Conservation (phyloP, 2,113 vertebrate genomes). For the Scomber scombrus region DNA sequence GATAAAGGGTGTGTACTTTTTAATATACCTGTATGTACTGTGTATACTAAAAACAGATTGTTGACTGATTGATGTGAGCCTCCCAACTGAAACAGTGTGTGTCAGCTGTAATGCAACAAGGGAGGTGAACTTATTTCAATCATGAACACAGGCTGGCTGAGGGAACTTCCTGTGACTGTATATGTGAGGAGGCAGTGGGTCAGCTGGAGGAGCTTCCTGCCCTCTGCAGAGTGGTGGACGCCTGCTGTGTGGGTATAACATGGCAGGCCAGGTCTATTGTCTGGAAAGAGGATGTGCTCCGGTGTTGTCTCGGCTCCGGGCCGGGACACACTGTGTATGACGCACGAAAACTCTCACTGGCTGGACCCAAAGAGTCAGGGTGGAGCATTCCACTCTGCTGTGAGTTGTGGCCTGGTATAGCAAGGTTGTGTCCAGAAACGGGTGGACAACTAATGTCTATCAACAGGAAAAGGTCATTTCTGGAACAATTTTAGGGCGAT, state of each 20-base stretch:
- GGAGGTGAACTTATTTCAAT: constrained; percentile 58
- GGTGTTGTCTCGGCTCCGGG: constrained; percentile 85
- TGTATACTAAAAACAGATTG: constrained; percentile 11
- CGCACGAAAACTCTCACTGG: constrained; percentile 88
- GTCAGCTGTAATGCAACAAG: constrained; percentile 13
- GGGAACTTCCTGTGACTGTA: constrained; percentile 81
- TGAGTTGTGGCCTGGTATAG: constrained; percentile 36
- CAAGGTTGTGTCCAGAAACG: constrained; percentile 16
- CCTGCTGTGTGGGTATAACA: constrained; percentile 84
- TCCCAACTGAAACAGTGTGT: constrained; percentile 29
- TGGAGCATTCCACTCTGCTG: constrained; percentile 82
- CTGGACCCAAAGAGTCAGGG: constrained; percentile 85
- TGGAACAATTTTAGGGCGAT: neutral
- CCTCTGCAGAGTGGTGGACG: constrained; percentile 67
- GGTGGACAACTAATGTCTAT: neutral
- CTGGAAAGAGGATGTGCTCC: constrained; percentile 89
- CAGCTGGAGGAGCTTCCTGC: constrained; percentile 83
- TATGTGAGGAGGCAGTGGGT: constrained; percentile 79
- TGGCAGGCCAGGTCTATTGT: constrained; percentile 89
- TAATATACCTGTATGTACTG: constrained; percentile 11
- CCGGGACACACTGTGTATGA: constrained; percentile 87
- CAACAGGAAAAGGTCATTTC: constrained; percentile 24
- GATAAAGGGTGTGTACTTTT: neutral
- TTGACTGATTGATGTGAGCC: constrained; percentile 32
- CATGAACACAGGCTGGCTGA: constrained; percentile 58